Evolutionary conservation across 1,140 invertebrate species (phyloP), one percentile per base, ranked within the genome.

Genomic region (Pachyrhynchus sulphureomaculatus): DNA sequence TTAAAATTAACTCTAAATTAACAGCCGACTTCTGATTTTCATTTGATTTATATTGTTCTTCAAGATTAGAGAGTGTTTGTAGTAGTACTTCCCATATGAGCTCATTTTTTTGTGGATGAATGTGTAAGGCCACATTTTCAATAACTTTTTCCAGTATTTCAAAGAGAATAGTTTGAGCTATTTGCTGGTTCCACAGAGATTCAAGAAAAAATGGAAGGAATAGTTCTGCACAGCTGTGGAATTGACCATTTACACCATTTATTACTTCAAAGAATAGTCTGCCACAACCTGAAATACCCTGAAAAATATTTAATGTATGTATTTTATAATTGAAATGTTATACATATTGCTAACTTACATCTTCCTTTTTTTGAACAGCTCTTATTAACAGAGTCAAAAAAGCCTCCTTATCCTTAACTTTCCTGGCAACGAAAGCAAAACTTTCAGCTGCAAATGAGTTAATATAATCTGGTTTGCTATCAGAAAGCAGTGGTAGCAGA

Each of bases 371-470:
- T 61, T 86, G 73, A 6, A 95, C 76, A 24, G 84, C 82, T 68
- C 82, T 78, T 3, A 96, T 77, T 5, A 95, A 75, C 18, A 89
- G 79, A 42, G 82, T 77, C 20, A 95, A 78, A 74, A 96, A 89
- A 15, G 83, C 82, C 6, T 86, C 80, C 66, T 88, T 90, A 66
- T 95, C 88, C 66, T 83, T 86, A 32, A 93, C 86, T 83, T 96
- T 95, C 62, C 93, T 79, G 5, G 92, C 89, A 1, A 96, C 86
- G 80, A 93, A 96, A 10, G 93, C 88, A 81, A 97, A 96, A 79
- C 91, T 92, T 78, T 96, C 92, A 1, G 92, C 90, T n/a, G 93
- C 92, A 84, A 96, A 96, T 74, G 88, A 88, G 64, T 88, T 88
- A n/a, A 96, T 86, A 72, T 95, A 93, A 48, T 84, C 81, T 51